Conservation (phyloP, 2,797 vertebrate genomes). For the Dermochelys coriacea region DNA sequence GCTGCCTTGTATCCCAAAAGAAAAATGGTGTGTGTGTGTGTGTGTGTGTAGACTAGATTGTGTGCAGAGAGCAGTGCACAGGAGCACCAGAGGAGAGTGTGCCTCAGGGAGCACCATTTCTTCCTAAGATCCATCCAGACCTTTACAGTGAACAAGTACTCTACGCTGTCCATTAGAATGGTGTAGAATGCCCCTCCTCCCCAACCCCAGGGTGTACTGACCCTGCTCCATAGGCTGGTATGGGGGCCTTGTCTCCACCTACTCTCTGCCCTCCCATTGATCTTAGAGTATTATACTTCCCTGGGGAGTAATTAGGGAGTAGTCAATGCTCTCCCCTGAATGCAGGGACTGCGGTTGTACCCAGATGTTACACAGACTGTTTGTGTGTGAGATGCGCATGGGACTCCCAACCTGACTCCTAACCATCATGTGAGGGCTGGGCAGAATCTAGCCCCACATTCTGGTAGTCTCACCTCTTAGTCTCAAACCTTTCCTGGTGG, state of each 20-base stretch:
- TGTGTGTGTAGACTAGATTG: background rate
- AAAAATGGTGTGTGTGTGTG: background rate
- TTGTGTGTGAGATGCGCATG: background rate
- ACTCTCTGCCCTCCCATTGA: background rate
- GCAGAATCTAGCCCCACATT: constrained; percentile 28
- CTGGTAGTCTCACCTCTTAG: constrained; percentile 1
- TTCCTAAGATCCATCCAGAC: background rate
- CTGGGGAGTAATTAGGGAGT: background rate
- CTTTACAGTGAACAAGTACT: background rate
- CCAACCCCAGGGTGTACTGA: background rate
- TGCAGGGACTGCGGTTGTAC: background rate
- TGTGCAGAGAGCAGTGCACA: background rate
- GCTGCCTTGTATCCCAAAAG: background rate
- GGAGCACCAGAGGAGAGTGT: background rate
- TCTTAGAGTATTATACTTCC: background rate
- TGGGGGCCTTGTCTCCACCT: background rate
- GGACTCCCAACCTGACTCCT: background rate
- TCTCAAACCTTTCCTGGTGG: background rate
- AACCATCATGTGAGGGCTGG: background rate
- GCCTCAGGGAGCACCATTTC: background rate
- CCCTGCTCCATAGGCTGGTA: background rate
- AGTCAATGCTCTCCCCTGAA: background rate
- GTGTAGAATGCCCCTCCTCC: background rate
- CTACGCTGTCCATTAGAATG: background rate
- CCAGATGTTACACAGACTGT: fast-evolving